Conservation (phyloP, 2,797 vertebrate genomes). For the Thaleichthys pacificus region DNA sequence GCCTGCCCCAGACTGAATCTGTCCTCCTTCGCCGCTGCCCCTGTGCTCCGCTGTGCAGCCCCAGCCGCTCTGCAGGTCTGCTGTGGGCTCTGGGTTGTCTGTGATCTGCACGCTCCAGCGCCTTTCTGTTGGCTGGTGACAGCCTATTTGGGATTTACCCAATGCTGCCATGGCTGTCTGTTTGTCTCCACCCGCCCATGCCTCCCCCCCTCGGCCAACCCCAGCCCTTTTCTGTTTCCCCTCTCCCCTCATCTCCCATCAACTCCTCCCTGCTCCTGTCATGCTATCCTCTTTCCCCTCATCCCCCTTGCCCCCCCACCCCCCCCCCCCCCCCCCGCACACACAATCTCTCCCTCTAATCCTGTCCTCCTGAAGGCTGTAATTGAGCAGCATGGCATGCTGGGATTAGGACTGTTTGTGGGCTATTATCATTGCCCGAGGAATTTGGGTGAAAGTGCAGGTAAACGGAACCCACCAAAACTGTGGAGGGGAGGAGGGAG, state of each 20-base stretch:
- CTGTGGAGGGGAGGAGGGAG: conserved; percentile 28
- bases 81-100: conserved; percentile 43
- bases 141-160: conserved; percentile 77
- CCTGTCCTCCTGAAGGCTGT: conserved; percentile 76
- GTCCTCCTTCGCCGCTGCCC: conserved; percentile 15
- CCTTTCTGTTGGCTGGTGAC: conserved; percentile 73
- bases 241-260: conserved; percentile 46
- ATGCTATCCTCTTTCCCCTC: conserved; percentile 10
- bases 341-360: conserved; percentile 64
- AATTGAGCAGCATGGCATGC: conserved; percentile 74
- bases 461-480: conserved; percentile 47
- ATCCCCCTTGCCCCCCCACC: conserved; percentile 48
- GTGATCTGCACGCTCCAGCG: conserved; percentile 71
- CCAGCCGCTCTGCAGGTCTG: conserved; percentile 60
- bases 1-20: conserved; percentile 11
- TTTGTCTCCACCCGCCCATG: conserved; percentile 71
- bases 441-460: conserved; percentile 65
- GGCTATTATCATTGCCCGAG: conserved; percentile 64
- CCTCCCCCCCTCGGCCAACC: conserved; percentile 53
- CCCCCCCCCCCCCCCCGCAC: neutral
- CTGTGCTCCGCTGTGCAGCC: conserved; percentile 45
- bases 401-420: conserved; percentile 77
- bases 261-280: conserved; percentile 22
- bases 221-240: conserved; percentile 2
- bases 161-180: conserved; percentile 70